Percentiles rank a stretch among this genome's conserved stretches.
phyloP scores from a whole-genome alignment of 2,113 vertebrate genomes.

The Pipra filicauda region DNA sequence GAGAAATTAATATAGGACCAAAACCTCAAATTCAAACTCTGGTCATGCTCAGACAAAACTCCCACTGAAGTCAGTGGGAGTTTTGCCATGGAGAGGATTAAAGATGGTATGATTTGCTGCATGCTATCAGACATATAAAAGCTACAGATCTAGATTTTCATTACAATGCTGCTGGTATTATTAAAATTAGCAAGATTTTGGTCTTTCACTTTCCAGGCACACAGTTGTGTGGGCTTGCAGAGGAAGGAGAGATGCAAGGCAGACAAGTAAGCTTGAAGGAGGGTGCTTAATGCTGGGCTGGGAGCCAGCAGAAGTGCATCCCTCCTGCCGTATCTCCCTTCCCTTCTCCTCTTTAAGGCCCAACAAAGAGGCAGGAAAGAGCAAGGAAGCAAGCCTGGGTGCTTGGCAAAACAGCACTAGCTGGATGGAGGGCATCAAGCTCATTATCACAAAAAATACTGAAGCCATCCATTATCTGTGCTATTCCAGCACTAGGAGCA shows the following conservation, averaged over 20 bases:
- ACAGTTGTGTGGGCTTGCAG: neutral
- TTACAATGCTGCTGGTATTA: neutral
- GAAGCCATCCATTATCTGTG: neutral
- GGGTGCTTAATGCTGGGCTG: neutral
- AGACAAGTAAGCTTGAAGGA: neutral
- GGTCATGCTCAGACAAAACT: constrained; percentile 39
- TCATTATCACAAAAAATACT: neutral
- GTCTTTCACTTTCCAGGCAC: neutral
- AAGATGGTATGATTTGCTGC: neutral
- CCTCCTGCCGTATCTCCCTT: neutral
- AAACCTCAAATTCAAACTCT: neutral
- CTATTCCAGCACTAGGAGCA: neutral
- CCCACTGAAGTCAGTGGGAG: neutral
- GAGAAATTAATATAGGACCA: constrained; percentile 61
- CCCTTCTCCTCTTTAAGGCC: neutral
- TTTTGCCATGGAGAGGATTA: constrained; percentile 36
- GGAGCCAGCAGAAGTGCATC: neutral
- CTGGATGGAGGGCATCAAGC: neutral
- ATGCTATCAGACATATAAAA: neutral
- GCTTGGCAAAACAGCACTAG: neutral
- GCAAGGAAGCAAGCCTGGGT: neutral
- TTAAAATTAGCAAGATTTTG: neutral
- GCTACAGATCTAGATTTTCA: neutral
- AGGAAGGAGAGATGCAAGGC: neutral
- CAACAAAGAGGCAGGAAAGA: neutral